phyloP scores from a whole-genome alignment of 2,797 vertebrate species.

The Pristis pectinata region DNA sequence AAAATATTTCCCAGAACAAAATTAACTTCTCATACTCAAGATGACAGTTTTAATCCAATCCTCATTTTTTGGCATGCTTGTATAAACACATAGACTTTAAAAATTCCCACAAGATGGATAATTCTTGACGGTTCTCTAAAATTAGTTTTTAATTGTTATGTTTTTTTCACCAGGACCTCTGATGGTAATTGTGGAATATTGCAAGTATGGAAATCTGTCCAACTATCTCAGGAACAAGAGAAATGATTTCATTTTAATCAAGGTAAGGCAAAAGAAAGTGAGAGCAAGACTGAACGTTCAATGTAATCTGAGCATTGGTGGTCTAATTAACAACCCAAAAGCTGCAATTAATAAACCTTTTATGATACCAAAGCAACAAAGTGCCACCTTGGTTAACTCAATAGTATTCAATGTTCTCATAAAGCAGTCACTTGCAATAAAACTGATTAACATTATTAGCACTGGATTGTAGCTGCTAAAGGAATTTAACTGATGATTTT shows the following conservation, averaged over 20 bases:
- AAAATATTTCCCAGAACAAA: neutral
- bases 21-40: constrained; percentile 3
- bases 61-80: neutral
- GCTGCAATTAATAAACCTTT: neutral
- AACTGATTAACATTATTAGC: neutral
- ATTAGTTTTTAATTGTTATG: neutral
- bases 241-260: constrained; percentile 80
- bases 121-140: neutral
- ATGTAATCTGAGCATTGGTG: no score
- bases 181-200: constrained; percentile 95
- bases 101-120: neutral
- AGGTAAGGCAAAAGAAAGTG: constrained; percentile 57
- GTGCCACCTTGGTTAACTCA: neutral
- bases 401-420: no score
- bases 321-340: neutral
- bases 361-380: neutral
- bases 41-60: neutral
- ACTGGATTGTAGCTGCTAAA: neutral
- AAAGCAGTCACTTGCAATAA: neutral
- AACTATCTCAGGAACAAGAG: constrained; percentile 80
- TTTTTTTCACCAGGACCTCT: constrained; percentile 62
- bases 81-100: neutral
- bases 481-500: no score
- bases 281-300: neutral
- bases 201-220: constrained; percentile 89